Evolutionary conservation across 2,797 vertebrate genomes (phyloP), one percentile per base, ranked within the genome.

Genomic region (Micrastur ruficollis): DNA sequence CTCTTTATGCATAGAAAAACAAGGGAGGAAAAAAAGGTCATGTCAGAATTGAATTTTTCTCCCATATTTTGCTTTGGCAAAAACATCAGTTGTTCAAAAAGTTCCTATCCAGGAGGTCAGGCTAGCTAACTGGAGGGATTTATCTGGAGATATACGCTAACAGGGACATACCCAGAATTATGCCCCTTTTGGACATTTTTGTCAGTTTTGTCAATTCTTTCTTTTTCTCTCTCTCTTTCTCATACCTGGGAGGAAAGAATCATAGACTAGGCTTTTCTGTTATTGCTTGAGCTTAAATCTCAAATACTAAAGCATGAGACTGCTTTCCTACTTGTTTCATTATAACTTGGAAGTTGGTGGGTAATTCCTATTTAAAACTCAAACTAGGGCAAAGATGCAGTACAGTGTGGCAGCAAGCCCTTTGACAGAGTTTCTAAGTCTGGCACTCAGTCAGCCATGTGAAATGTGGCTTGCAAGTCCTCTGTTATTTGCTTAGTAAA

Each of bases 321-420:
- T 84, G 11, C 20, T 86, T 79, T 93, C 42, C 27, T 63, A 34
- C 16, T 78, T 65, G 9, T 42, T 95, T 72, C 53, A 27, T 72
- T 68, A 40, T 47, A 62, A 86, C 25, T 17, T 66, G 42, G 55
- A 90, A 58, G 25, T 26, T 86, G 76, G 34, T 31, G 89, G 66
- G 81, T 84, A 90, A 79, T 55, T 89, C 19, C 58, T 55, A 21
- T 72, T 79, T 72, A 86, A 93, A 94, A 70, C 76, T 84, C 83
- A 89, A 70, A 85, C 55, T 66, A 80, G 74, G 78, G 36, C 67
- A 90, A 73, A 89, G 67, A 90, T 85, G 38, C 34, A 73, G 42
- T 79, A 66, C 59, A 72, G 31, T 56, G 47, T 46, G 36, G 68
- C 82, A 91, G 82, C 40, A 80, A 94, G 19, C 36, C 67, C 75